Evolutionary conservation across 2,797 vertebrate genomes (phyloP).

Genomic region (Halcyon badia): DNA sequence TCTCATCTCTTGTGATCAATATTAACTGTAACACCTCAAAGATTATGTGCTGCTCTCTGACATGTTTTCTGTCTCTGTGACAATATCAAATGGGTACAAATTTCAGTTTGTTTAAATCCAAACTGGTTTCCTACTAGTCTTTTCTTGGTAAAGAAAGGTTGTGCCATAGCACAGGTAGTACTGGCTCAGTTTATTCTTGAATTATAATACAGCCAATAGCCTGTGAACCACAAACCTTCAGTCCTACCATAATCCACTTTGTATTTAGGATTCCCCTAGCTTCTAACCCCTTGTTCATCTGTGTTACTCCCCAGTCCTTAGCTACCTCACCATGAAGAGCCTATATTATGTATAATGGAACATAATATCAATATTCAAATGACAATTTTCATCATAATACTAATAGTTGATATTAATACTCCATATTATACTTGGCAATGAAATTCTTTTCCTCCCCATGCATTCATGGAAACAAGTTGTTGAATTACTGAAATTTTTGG

Average conservation of each 20-base stretch:
- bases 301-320: background rate
- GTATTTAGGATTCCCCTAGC: background rate
- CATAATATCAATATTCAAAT: background rate
- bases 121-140: constrained; percentile 37
- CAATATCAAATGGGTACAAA: constrained; percentile 53
- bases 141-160: background rate
- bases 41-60: constrained; percentile 37
- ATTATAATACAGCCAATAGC: background rate
- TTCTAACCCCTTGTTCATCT: background rate
- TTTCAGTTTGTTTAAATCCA: constrained; percentile 56
- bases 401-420: background rate
- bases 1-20: background rate
- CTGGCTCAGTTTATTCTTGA: background rate
- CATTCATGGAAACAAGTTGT: background rate
- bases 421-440: background rate
- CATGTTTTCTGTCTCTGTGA: constrained; percentile 50
- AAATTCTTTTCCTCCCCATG: background rate
- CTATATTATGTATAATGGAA: background rate
- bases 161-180: background rate
- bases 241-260: background rate
- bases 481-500: constrained; percentile 3
- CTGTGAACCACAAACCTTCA: background rate
- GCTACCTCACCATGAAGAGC: background rate
- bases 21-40: constrained; percentile 6
- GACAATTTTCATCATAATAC: background rate